These are phyloP conservation scores for Campoplex nolae DNA, from an alignment of 2,888 invertebrate genomes.

Conservation along the genomic window DNA sequence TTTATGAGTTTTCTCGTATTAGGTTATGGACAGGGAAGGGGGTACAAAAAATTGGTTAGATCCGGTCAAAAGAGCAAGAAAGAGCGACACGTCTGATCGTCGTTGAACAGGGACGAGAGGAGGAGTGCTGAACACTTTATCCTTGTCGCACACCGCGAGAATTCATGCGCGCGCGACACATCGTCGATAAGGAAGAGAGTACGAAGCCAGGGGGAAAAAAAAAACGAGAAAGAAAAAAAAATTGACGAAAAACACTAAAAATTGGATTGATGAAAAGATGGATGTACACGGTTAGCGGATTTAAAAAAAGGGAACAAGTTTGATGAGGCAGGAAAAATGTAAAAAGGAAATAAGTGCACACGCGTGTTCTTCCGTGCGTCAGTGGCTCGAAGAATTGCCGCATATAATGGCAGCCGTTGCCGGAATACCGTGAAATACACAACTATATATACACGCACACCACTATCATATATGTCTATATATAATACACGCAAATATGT, in stretches of 20 bases:
- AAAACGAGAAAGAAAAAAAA: conserved; percentile 42
- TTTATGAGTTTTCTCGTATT: conserved; percentile 5
- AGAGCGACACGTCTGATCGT: neutral
- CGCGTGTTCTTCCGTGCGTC: conserved; percentile 72
- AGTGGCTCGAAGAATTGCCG: conserved; percentile 70
- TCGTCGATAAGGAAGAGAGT: conserved; percentile 39
- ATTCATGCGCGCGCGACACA: conserved; percentile 48
- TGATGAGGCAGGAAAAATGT: neutral
- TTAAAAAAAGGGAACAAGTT: neutral
- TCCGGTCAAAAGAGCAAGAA: conserved; percentile 14
- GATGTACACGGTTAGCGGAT: neutral
- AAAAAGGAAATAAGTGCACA: conserved; percentile 71
- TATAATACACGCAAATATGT: neutral
- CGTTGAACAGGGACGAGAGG: neutral
- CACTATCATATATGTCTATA: neutral
- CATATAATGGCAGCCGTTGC: conserved; percentile 65
- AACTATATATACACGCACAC: conserved; percentile 7
- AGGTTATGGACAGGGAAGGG: neutral
- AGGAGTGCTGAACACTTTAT: conserved; percentile 5
- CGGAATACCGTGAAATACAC: conserved; percentile 48
- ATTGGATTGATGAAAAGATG: neutral
- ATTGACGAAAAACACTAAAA: conserved; percentile 5
- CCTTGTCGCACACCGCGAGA: conserved; percentile 36
- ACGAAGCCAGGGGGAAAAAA: conserved; percentile 13
- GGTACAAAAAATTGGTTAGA: conserved; percentile 32